Percentiles rank a stretch among this genome's conserved stretches.
phyloP scores from a whole-genome alignment of 2,113 vertebrate species.

The Calidris pygmaea region DNA sequence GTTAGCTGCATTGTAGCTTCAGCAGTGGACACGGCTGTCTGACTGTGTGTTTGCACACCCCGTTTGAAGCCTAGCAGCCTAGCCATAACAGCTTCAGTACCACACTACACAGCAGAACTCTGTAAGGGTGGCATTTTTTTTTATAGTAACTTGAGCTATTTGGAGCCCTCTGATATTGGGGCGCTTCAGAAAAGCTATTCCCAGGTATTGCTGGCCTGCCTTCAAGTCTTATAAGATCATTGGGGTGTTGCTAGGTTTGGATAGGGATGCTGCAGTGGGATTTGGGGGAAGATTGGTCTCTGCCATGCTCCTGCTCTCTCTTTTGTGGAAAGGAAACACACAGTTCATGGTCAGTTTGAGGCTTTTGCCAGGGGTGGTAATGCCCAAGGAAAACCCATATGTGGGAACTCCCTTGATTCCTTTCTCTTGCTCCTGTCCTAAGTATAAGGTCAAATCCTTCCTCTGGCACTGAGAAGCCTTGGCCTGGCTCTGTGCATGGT shows the following conservation, averaged over 20 bases:
- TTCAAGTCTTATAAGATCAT: background rate
- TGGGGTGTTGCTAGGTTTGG: background rate
- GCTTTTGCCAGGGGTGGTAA: background rate
- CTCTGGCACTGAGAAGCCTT: background rate
- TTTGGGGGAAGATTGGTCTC: background rate
- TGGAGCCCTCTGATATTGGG: background rate
- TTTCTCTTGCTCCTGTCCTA: background rate
- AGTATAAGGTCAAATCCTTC: background rate
- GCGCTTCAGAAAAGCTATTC: background rate
- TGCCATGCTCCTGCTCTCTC: background rate
- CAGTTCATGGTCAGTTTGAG: background rate
- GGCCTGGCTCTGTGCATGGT: background rate
- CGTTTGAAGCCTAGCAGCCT: background rate
- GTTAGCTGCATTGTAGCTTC: rapidly evolving
- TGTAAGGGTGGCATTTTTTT: background rate
- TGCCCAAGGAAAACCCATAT: background rate
- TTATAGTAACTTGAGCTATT: background rate
- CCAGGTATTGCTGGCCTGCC: background rate
- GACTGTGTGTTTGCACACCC: background rate
- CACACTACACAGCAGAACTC: background rate
- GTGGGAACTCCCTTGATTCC: background rate
- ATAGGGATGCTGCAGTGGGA: background rate
- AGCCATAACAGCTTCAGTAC: background rate
- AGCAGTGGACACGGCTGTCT: rapidly evolving
- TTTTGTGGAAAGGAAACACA: background rate